These are phyloP conservation scores for Bombyx huttoni DNA, from an alignment of 2,888 invertebrate species.

Conservation along the genomic window DNA sequence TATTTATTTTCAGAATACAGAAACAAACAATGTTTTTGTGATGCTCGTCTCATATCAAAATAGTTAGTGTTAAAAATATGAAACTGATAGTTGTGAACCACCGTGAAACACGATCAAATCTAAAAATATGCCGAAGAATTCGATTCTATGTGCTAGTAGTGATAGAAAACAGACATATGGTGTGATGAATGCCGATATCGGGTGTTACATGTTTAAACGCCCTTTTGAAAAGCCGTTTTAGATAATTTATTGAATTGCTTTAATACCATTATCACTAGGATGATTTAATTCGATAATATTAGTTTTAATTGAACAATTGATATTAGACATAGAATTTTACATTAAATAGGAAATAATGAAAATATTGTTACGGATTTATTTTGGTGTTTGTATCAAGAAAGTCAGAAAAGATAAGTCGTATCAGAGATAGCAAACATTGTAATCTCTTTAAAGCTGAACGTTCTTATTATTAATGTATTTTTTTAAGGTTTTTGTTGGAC, in stretches of 20 bases:
- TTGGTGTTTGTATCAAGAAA: not conserved
- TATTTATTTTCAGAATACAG: too few species aligned
- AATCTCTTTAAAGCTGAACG: not conserved
- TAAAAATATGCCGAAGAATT: conserved; percentile 32
- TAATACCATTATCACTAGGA: not conserved
- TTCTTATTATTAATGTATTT: not conserved
- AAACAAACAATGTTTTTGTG: too few species aligned
- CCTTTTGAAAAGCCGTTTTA: conserved; percentile 10
- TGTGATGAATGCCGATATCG: conserved; percentile 36
- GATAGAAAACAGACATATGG: conserved; percentile 41
- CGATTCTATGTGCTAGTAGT: conserved; percentile 19
- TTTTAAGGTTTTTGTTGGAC: not conserved
- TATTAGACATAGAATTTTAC: too few species aligned
- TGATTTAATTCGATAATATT: too few species aligned
- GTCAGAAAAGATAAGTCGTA: not conserved
- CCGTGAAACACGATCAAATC: conserved; percentile 4
- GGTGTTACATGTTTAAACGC: conserved; percentile 26
- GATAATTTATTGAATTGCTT: conserved; percentile 1
- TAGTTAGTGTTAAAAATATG: conserved; percentile 8
- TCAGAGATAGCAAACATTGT: not conserved
- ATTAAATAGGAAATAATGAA: not conserved
- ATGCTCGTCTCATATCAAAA: conserved; percentile 2
- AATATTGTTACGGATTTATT: not conserved
- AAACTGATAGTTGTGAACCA: conserved; percentile 11
- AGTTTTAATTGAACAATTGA: too few species aligned